Conservation (phyloP, 2,888 invertebrate genomes). For the Periphyllus acericola region DNA sequence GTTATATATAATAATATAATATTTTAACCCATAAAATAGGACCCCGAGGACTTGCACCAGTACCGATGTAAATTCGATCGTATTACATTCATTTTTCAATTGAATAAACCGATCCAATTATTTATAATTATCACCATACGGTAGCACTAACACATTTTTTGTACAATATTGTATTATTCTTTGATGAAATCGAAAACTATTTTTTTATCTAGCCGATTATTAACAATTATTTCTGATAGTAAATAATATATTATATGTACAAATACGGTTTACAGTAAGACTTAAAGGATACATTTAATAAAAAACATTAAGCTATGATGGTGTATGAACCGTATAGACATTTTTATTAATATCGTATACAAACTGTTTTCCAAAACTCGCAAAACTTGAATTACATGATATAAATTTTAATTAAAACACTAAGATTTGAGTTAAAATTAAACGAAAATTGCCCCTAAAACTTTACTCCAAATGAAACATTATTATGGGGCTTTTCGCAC, state of each 20-base stretch:
- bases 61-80: neutral
- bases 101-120: neutral
- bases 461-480: neutral
- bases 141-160: neutral
- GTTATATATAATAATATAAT: neutral
- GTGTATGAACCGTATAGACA: neutral
- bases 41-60: conserved; percentile 2
- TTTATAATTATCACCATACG: neutral
- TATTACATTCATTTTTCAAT: conserved; percentile 11
- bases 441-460: neutral
- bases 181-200: neutral
- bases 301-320: neutral
- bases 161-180: neutral
- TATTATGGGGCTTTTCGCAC: neutral
- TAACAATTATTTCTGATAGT: neutral
- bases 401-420: neutral
- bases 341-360: neutral
- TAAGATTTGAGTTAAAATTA: neutral
- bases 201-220: neutral
- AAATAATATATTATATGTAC: no score
- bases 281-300: no score
- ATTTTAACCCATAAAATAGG: conserved; percentile 17
- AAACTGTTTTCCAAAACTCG: neutral
- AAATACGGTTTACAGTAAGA: no score
- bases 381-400: neutral